Evolutionary conservation across 2,113 vertebrate genomes (phyloP).

Genomic region (Desmodus rotundus): DNA sequence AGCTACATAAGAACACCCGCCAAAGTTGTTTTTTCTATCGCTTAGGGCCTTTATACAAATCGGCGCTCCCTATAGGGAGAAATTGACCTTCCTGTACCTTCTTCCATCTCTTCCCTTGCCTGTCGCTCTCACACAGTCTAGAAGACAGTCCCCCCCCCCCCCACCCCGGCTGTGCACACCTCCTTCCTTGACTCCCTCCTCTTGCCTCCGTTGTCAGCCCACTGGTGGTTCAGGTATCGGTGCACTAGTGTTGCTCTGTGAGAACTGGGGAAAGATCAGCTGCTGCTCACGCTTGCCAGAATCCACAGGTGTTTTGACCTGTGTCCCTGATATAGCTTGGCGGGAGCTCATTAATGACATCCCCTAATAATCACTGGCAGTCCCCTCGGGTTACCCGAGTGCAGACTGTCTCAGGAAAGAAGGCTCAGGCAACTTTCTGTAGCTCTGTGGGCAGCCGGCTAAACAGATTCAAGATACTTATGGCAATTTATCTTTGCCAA

Average conservation of each 20-base stretch:
- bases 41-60: not conserved
- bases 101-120: not conserved
- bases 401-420: not conserved
- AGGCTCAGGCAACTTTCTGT: not conserved
- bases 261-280: not conserved
- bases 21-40: not conserved
- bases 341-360: not conserved
- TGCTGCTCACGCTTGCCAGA: not conserved
- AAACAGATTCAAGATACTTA: constrained; percentile 29
- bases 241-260: not conserved
- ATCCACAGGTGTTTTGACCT: not conserved
- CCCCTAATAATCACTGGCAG: not conserved
- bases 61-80: not conserved
- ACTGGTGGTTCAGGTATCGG: too few species aligned
- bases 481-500: constrained; percentile 7
- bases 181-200: not conserved
- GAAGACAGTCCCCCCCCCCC: not conserved
- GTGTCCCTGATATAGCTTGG: not conserved
- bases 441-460: not conserved
- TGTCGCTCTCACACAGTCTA: not conserved
- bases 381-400: not conserved
- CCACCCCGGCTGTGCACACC: too few species aligned
- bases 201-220: not conserved
- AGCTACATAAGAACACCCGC: not conserved
- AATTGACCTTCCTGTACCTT: not conserved